phyloP scores from a whole-genome alignment of 2,888 invertebrate species.

The Cheilosia vulpina region DNA sequence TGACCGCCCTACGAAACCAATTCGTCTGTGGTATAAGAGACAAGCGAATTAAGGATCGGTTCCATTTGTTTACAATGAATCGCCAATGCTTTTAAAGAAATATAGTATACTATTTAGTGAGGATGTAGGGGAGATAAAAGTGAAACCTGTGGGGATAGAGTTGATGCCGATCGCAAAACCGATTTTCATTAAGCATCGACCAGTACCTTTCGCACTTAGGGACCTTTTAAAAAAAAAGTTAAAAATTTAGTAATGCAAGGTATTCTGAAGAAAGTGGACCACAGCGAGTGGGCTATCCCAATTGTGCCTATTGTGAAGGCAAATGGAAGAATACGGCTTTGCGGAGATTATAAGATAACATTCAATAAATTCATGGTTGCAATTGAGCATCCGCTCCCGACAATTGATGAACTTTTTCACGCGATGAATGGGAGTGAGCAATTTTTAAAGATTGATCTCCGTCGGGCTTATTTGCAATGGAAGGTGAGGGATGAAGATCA shows the following conservation, averaged over 20 bases:
- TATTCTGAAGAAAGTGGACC: neutral
- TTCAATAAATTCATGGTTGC: conserved; percentile 11
- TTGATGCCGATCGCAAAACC: neutral
- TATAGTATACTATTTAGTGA: conserved; percentile 2
- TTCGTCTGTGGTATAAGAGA: conserved; percentile 25
- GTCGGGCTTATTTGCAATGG: conserved; percentile 79
- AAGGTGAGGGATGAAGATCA: conserved; percentile 74
- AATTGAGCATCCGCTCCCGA: conserved; percentile 22
- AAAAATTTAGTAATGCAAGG: neutral
- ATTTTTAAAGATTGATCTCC: conserved; percentile 76
- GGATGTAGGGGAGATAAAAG: conserved; percentile 11
- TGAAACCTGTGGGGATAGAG: conserved; percentile 4
- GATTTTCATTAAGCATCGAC: conserved; percentile 4
- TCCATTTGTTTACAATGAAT: neutral
- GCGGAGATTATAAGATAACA: conserved; percentile 1
- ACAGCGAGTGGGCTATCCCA: conserved; percentile 5
- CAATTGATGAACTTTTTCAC: conserved; percentile 24
- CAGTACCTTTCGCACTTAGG: conserved; percentile 5
- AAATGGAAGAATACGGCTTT: conserved; percentile 7
- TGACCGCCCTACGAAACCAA: conserved; percentile 15
- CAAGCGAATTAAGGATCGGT: conserved; percentile 6
- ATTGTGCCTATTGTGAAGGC: neutral
- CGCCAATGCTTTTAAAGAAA: neutral
- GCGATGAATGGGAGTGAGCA: conserved; percentile 32
- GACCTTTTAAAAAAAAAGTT: neutral